A percentile compares a stretch with the other conserved stretches of the same genome.
phyloP scores from a whole-genome alignment of 2,797 vertebrate genomes.

The Diplodus sargus region DNA sequence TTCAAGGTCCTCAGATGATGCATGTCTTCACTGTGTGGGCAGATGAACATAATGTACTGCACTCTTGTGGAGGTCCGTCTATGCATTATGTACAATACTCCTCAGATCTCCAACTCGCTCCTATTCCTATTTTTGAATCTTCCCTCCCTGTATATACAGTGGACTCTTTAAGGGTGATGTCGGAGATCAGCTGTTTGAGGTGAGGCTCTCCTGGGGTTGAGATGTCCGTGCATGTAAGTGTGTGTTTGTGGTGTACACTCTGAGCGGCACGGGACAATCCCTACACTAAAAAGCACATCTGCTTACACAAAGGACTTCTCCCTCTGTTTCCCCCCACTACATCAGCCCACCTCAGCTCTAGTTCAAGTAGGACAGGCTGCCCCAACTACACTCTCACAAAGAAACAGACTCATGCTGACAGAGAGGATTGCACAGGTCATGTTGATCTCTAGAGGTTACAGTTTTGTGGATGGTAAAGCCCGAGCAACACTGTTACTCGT shows the following conservation, averaged over 20 bases:
- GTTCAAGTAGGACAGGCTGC: slow-evolving; percentile 73
- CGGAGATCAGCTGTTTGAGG: slow-evolving; percentile 47
- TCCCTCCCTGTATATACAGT: neutral
- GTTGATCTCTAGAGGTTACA: slow-evolving; percentile 30
- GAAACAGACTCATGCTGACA: slow-evolving; percentile 33
- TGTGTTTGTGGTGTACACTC: neutral
- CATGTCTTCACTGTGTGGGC: slow-evolving; percentile 17
- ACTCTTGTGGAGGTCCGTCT: neutral
- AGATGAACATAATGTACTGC: slow-evolving; percentile 12
- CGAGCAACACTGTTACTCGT: neutral
- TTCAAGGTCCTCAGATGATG: slow-evolving; percentile 15
- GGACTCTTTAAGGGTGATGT: neutral
- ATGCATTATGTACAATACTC: slow-evolving; percentile 11
- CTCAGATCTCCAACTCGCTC: neutral
- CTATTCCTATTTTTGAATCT: neutral
- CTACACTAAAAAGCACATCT: slow-evolving; percentile 32
- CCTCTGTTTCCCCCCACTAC: neutral
- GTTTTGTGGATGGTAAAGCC: slow-evolving; percentile 7
- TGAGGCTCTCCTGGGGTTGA: slow-evolving; percentile 1
- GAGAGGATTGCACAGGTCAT: slow-evolving; percentile 34
- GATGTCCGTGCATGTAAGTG: neutral
- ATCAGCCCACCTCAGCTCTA: slow-evolving; percentile 5
- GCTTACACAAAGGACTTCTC: slow-evolving; percentile 4
- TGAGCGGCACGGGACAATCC: slow-evolving; percentile 7
- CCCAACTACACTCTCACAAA: slow-evolving; percentile 64